Percentiles rank a stretch among this genome's conserved stretches.
These are phyloP conservation scores for Eristalis tenax DNA, from an alignment of 2,888 invertebrate genomes.

Conservation along the genomic window DNA sequence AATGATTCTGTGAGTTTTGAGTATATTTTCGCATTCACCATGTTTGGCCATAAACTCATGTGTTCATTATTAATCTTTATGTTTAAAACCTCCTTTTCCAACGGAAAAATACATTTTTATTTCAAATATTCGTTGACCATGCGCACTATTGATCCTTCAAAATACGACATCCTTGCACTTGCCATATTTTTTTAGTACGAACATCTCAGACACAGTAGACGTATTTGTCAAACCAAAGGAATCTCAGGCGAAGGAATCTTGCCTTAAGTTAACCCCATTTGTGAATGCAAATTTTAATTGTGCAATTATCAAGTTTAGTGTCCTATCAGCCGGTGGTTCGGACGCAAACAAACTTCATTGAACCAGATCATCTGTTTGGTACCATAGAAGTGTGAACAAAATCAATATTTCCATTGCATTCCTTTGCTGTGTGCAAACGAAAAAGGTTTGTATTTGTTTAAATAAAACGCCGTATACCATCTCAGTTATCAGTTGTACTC, in stretches of 20 bases:
- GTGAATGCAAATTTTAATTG: neutral
- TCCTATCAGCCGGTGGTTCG: constrained; percentile 1
- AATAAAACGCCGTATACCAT: constrained; percentile 10
- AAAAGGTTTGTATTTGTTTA: constrained; percentile 60
- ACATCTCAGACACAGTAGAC: constrained; percentile 27
- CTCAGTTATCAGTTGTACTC: constrained; percentile 52
- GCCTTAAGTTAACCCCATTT: neutral
- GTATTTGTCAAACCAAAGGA: constrained; percentile 34
- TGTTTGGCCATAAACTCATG: neutral
- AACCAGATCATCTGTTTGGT: neutral
- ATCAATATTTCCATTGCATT: constrained; percentile 50
- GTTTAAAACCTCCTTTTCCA: neutral
- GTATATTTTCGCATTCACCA: neutral
- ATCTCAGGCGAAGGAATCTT: neutral
- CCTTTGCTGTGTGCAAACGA: constrained; percentile 19
- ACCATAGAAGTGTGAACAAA: constrained; percentile 29
- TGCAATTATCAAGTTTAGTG: neutral
- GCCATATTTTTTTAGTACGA: constrained; percentile 20
- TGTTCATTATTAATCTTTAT: neutral
- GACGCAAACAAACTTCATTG: neutral
- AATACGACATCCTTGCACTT: constrained; percentile 30
- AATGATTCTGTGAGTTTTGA: constrained; percentile 54
- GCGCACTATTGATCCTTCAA: constrained; percentile 65
- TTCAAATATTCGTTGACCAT: constrained; percentile 36
- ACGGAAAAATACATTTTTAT: constrained; percentile 25